These are phyloP conservation scores for Megalonaias nervosa DNA, from an alignment of 1,140 invertebrate genomes.

Conservation along the genomic window DNA sequence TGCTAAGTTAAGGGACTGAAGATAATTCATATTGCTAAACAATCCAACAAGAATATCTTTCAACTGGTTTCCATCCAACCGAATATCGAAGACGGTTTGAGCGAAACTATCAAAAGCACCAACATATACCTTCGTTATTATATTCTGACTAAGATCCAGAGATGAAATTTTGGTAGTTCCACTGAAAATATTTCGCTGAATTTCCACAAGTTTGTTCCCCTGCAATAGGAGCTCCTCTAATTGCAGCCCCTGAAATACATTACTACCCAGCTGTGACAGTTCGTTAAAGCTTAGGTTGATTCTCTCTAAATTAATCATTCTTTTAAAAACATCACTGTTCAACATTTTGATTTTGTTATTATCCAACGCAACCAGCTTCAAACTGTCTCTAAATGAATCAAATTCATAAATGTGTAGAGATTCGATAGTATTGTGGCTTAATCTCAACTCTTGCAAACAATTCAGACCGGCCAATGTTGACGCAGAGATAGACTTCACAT, in stretches of 20 bases:
- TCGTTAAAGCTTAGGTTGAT: constrained; percentile 28
- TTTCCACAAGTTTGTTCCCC: constrained; percentile 25
- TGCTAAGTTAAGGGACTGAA: constrained; percentile 25
- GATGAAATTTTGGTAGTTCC: constrained; percentile 11
- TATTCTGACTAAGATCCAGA: constrained; percentile 27
- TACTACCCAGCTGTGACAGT: constrained; percentile 5
- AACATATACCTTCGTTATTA: constrained; percentile 5
- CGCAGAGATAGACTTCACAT: neutral
- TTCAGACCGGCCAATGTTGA: constrained; percentile 18
- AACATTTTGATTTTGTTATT: constrained; percentile 21
- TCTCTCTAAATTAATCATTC: constrained; percentile 12
- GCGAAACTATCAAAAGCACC: constrained; percentile 33
- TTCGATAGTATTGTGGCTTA: constrained; percentile 30
- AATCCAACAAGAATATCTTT: constrained; percentile 22
- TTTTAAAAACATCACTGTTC: constrained; percentile 7
- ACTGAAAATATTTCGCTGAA: constrained; percentile 18
- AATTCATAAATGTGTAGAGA: constrained; percentile 16
- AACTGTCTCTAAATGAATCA: constrained; percentile 6
- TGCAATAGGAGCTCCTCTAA: constrained; percentile 14
- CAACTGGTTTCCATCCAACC: constrained; percentile 18
- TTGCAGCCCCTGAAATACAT: constrained; percentile 12
- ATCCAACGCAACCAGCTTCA: constrained; percentile 14
- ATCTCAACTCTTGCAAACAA: constrained; percentile 13
- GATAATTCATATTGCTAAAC: constrained; percentile 31
- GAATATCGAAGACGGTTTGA: constrained; percentile 19